Evolutionary conservation across 1,140 invertebrate genomes (phyloP), one percentile per base, ranked within the genome.

Genomic region (Glomeris maerens): DNA sequence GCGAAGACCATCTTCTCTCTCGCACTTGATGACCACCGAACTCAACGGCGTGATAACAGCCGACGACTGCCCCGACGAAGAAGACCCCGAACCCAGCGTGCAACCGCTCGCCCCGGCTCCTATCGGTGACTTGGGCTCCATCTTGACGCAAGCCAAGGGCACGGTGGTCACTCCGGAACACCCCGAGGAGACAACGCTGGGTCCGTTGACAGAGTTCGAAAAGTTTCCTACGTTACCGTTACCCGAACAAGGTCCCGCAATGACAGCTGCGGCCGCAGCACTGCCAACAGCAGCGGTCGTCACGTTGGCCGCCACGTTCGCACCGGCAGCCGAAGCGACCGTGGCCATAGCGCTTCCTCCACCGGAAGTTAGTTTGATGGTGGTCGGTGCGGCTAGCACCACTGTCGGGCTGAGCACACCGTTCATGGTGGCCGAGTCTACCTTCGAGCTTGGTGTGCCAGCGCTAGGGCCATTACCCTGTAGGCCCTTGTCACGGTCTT

Each of bases 261-360:
- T 49, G 7, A 14, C 27, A 14, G 47, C 53, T 60, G 44, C 14
- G 53, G 59, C 52, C 55, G 27, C 25, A 42, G 4, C 17, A 21
- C 5, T 42, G 17, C 40, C 40, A 21, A 5, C 4, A 42, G 17
- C 25, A 62, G 65, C 76, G 74, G 60, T 81, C 79, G 52, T 80
- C 78, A 27, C 77, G 69, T 36, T 48, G 10, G 46, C 53, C 20
- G 27, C 28, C 5, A 36, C 27, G 22, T 27, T 38, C 25, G 45
- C 29, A 36, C 46, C 40, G 2, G 22, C 21, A 28, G 22, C 14
- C 38, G 36, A 22, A 25, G 17, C 29, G 20, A 21, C 49, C 29
- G 23, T 27, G 17, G 22, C 23, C 14, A 41, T n/a, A 51, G 27
- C 23, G 27, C 47, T 38, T 2, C 2, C 23, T 7, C 50, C 42